Evolutionary conservation across 2,888 invertebrate species (phyloP).

Genomic region (Agrotis segetum): DNA sequence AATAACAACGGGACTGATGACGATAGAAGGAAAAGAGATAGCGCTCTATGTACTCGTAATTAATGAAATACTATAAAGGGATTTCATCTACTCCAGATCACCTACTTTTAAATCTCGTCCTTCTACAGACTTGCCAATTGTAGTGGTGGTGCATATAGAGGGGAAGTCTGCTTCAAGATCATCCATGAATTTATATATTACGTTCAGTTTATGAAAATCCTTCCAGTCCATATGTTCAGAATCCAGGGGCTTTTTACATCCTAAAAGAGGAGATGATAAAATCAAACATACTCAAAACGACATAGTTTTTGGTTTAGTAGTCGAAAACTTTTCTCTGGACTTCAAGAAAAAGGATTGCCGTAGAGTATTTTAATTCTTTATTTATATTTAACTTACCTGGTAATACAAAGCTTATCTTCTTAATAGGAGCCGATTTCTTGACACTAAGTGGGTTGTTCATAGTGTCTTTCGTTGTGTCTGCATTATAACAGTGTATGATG

Average conservation of each 20-base stretch:
- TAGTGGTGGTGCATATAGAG: constrained; percentile 80
- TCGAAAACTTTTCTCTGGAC: too few relatives aligned
- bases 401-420: constrained; percentile 28
- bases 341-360: too few relatives aligned
- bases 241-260: constrained; percentile 32
- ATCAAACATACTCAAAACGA: not conserved
- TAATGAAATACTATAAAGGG: too few relatives aligned
- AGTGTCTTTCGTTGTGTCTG: not conserved
- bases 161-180: constrained; percentile 79
- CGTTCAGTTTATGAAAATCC: constrained; percentile 78
- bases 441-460: not conserved
- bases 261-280: constrained; percentile 6
- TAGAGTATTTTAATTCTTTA: not conserved
- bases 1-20: not conserved
- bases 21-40: not conserved
- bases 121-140: constrained; percentile 82
- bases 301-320: not conserved
- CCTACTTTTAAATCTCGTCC: constrained; percentile 81
- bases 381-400: constrained; percentile 25
- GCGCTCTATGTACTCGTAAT: too few relatives aligned
- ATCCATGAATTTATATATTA: constrained; percentile 82
- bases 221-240: constrained; percentile 78
- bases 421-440: constrained; percentile 37
- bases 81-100: not conserved
- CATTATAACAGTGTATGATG: constrained; percentile 16